These are phyloP conservation scores for Drosophila sordidula DNA, from an alignment of 2,888 invertebrate species.

Conservation along the genomic window DNA sequence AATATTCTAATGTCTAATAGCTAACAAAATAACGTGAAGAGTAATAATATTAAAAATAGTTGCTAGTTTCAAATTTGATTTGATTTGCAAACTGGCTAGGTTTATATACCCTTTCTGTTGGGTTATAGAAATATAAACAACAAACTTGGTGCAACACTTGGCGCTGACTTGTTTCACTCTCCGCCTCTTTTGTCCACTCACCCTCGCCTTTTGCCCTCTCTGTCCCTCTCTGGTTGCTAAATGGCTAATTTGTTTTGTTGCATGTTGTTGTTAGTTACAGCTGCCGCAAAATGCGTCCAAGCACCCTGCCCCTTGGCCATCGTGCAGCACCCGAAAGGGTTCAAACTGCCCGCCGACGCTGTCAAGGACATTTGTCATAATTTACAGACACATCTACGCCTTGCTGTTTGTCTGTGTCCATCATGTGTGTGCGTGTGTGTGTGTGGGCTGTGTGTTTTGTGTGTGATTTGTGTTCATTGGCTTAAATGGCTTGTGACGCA, in stretches of 20 bases:
- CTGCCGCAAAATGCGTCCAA: slow-evolving; percentile 65
- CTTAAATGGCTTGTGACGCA: slow-evolving; percentile 62
- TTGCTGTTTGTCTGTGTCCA: slow-evolving; percentile 21
- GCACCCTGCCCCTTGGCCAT: slow-evolving; percentile 3
- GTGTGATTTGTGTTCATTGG: slow-evolving; percentile 75
- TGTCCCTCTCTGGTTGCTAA: slow-evolving; percentile 54
- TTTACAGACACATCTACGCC: slow-evolving; percentile 64
- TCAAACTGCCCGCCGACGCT: slow-evolving; percentile 54
- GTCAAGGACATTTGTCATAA: slow-evolving; percentile 81
- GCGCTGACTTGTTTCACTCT: slow-evolving; percentile 22
- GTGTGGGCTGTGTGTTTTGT: slow-evolving; percentile 19
- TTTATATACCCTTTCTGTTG: neutral
- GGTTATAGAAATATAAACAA: neutral
- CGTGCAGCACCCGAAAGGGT: slow-evolving; percentile 56
- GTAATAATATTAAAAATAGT: no score
- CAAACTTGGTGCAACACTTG: slow-evolving; percentile 45
- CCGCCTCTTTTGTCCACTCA: neutral
- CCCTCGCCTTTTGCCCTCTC: neutral
- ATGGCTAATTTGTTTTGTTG: slow-evolving; percentile 77
- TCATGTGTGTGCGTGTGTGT: slow-evolving; percentile 6
- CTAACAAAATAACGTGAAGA: no score
- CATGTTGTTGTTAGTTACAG: slow-evolving; percentile 78
- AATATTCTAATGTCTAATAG: no score
- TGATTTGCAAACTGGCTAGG: neutral
- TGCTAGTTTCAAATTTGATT: no score